phyloP scores from a whole-genome alignment of 1,140 invertebrate genomes.

The Sitophilus oryzae region DNA sequence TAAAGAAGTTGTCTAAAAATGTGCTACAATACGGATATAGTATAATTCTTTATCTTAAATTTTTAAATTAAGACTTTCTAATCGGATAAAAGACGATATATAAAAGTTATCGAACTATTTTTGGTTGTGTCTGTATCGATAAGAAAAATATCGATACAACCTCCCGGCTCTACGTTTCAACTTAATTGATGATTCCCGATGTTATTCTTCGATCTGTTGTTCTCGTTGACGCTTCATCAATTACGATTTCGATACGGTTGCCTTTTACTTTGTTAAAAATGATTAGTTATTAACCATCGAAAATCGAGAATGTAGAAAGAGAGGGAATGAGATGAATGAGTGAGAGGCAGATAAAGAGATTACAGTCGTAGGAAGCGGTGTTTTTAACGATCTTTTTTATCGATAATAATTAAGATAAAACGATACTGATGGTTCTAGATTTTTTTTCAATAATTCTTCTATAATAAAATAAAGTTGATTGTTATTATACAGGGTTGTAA shows the following conservation, averaged over 20 bases:
- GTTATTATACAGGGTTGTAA: no score
- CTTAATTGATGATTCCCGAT: conserved; percentile 9
- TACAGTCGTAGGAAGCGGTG: not conserved
- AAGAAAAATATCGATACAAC: not conserved
- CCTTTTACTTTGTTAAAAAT: conserved; percentile 21
- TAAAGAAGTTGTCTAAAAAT: no score
- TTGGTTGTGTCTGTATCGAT: no score
- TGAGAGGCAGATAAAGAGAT: not conserved
- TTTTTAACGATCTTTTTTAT: not conserved
- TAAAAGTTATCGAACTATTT: no score
- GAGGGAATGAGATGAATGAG: no score
- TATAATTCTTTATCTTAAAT: no score
- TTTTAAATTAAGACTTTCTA: no score
- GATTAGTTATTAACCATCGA: conserved; percentile 13
- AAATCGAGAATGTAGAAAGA: not conserved
- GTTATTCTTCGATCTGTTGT: conserved; percentile 13
- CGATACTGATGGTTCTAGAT: no score
- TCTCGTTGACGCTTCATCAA: conserved; percentile 17
- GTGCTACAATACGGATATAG: no score
- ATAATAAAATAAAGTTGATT: no score
- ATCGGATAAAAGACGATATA: no score
- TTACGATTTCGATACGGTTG: conserved; percentile 16
- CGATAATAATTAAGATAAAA: not conserved
- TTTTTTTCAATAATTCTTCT: no score
- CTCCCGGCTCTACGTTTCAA: not conserved